Percentiles rank a stretch among this genome's conserved stretches.
phyloP scores from a whole-genome alignment of 2,888 invertebrate species.

The Uloborus plumipes region DNA sequence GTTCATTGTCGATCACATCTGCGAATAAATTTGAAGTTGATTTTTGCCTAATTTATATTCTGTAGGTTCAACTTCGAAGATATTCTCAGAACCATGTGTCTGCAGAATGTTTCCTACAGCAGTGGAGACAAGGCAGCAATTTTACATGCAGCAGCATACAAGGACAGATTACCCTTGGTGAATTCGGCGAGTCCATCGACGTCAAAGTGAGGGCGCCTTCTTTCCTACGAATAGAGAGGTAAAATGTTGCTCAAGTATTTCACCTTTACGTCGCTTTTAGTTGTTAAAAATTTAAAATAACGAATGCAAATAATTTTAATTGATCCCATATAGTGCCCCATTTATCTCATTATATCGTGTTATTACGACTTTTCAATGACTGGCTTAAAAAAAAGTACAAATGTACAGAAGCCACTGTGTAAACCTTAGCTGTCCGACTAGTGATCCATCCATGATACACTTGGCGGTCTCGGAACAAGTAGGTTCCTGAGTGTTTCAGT shows the following conservation, averaged over 20 bases:
- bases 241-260: conserved; percentile 6
- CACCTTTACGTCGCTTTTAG: background rate
- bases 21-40: background rate
- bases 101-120: conserved; percentile 78
- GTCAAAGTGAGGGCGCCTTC: conserved; percentile 79
- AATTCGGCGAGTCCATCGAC: conserved; percentile 73
- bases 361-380: no score
- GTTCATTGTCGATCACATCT: no score
- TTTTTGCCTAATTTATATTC: background rate
- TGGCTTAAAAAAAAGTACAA: no score
- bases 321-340: no score
- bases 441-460: no score
- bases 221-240: conserved; percentile 74
- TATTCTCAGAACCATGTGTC: conserved; percentile 75
- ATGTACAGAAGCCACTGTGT: no score
- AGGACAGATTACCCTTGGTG: conserved; percentile 78
- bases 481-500: no score
- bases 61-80: conserved; percentile 72
- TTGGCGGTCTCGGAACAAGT: no score
- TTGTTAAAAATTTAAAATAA: no score
- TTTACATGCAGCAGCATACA: conserved; percentile 79
- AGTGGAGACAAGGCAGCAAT: conserved; percentile 78
- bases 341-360: no score
- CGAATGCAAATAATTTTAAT: no score
- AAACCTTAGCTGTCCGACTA: no score